Conservation (phyloP, 2,888 invertebrate genomes). For the Andrena chrysosceles region DNA sequence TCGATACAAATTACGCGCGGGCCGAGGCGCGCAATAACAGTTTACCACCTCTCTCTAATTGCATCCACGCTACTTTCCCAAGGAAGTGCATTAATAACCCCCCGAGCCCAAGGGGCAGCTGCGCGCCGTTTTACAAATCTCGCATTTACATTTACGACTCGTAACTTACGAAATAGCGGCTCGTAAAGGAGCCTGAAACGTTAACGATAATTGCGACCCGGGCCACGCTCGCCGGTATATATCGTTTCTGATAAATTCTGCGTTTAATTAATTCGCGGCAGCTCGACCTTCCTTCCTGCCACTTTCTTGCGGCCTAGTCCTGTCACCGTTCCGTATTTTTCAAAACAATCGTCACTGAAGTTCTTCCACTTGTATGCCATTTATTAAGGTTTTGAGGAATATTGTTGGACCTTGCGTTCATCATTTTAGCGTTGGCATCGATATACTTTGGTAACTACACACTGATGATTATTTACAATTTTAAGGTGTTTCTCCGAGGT, state of each 20-base stretch:
- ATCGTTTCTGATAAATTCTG: slow-evolving; percentile 70
- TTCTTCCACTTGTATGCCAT: too few relatives aligned
- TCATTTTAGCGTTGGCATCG: too few relatives aligned
- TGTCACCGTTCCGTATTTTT: background rate
- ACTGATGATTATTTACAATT: too few relatives aligned
- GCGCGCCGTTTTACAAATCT: slow-evolving; percentile 71
- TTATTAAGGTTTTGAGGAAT: too few relatives aligned
- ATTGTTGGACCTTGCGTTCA: too few relatives aligned
- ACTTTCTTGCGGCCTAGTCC: slow-evolving; percentile 27
- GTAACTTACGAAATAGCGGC: slow-evolving; percentile 68
- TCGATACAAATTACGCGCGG: slow-evolving; percentile 4
- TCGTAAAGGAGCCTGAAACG: slow-evolving; percentile 68
- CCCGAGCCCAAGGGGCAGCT: slow-evolving; percentile 49
- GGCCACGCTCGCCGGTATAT: slow-evolving; percentile 47
- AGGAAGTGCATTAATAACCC: slow-evolving; percentile 66
- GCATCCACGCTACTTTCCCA: slow-evolving; percentile 53
- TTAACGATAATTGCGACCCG: slow-evolving; percentile 72
- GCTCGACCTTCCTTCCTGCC: slow-evolving; percentile 35
- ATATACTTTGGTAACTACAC: too few relatives aligned
- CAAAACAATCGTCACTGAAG: background rate
- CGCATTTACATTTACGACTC: slow-evolving; percentile 73
- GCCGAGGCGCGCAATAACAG: slow-evolving; percentile 62
- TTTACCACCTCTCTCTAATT: slow-evolving; percentile 68
- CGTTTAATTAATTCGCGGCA: slow-evolving; percentile 68
- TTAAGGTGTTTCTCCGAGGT: background rate